Evolutionary conservation across 2,113 vertebrate genomes (phyloP).

Genomic region (Dipodomys spectabilis): DNA sequence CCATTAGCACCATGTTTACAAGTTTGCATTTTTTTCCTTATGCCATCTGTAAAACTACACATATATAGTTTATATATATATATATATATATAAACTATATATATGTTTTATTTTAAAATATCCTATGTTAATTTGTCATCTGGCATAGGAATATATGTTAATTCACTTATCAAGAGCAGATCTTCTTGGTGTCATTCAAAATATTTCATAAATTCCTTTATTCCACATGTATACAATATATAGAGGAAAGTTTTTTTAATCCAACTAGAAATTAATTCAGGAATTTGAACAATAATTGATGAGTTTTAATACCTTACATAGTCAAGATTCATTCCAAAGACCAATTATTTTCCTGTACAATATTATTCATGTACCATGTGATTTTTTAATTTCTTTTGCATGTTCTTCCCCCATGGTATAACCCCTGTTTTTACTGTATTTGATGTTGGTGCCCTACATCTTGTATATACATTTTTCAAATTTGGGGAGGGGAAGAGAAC

Average conservation of each 20-base stretch:
- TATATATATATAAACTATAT: too few relatives aligned
- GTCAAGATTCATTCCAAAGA: not conserved
- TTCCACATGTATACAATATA: not conserved
- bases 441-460: too few relatives aligned
- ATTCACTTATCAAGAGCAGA: not conserved
- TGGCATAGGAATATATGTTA: not conserved
- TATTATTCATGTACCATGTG: not conserved
- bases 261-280: not conserved
- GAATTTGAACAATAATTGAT: constrained; percentile 53
- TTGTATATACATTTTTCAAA: too few relatives aligned
- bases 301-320: not conserved
- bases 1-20: constrained; percentile 45
- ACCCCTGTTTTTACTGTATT: too few relatives aligned
- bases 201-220: not conserved
- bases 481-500: too few relatives aligned
- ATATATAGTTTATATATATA: too few relatives aligned
- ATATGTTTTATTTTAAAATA: constrained; percentile 46
- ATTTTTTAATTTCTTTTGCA: not conserved
- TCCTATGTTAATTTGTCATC: not conserved
- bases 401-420: too few relatives aligned
- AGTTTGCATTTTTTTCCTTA: not conserved
- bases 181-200: not conserved
- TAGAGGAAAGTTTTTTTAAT: not conserved
- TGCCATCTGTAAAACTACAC: not conserved
- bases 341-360: constrained; percentile 19